Evolutionary conservation across 2,888 invertebrate genomes (phyloP).

Genomic region (Heliconius ethilla): DNA sequence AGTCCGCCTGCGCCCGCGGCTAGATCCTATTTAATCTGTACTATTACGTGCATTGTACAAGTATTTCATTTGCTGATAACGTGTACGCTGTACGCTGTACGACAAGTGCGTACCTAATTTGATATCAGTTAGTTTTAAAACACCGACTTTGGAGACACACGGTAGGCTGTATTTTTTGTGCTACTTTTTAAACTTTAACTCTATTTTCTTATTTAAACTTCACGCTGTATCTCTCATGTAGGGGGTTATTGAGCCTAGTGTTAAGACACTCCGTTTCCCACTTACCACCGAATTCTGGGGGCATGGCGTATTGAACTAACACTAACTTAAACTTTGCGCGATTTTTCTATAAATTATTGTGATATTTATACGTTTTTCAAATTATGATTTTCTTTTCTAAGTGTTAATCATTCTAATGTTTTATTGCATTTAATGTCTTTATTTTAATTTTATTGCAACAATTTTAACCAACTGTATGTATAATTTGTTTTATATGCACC

Average conservation of each 20-base stretch:
- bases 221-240: too few species aligned
- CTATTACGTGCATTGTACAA: constrained; percentile 24
- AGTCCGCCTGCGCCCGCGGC: constrained; percentile 3
- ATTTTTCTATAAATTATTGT: too few species aligned
- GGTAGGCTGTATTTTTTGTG: not conserved
- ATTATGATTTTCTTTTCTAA: too few species aligned
- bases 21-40: constrained; percentile 14
- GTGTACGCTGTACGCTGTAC: constrained; percentile 34
- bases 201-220: too few species aligned
- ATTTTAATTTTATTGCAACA: not conserved
- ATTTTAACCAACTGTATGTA: constrained; percentile 28
- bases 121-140: constrained; percentile 31
- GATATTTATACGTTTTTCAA: too few species aligned
- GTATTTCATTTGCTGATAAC: constrained; percentile 44
- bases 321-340: too few species aligned
- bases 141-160: constrained; percentile 5
- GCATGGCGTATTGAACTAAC: too few species aligned
- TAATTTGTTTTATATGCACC: constrained; percentile 34
- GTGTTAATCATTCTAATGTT: too few species aligned
- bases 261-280: too few species aligned
- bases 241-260: too few species aligned
- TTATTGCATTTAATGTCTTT: not conserved
- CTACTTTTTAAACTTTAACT: not conserved
- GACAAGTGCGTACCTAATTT: constrained; percentile 46
- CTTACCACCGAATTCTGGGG: too few species aligned